These are phyloP conservation scores for Emmelina monodactyla DNA, from an alignment of 2,888 invertebrate species.

Conservation along the genomic window DNA sequence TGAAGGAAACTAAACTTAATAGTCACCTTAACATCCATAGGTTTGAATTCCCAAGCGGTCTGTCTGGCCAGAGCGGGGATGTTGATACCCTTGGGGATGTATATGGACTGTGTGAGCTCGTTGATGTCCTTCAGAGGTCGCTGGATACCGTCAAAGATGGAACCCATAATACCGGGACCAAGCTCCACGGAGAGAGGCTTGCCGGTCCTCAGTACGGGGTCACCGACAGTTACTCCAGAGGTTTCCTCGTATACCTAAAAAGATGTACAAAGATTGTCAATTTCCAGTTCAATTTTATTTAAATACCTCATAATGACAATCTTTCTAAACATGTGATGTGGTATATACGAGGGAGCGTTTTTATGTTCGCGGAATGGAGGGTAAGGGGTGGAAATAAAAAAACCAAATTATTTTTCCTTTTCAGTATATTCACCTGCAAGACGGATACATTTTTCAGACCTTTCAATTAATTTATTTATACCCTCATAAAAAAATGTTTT, in stretches of 20 bases:
- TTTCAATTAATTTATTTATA: no score
- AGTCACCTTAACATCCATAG: conserved; percentile 76
- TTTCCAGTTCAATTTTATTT: no score
- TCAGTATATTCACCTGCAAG: no score
- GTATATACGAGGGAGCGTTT: no score
- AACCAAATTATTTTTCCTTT: no score
- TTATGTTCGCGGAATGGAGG: no score
- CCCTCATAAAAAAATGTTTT: no score
- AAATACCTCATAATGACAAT: no score
- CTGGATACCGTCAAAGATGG: conserved; percentile 99
- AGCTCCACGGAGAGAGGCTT: conserved; percentile 99
- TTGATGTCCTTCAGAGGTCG: conserved; percentile 97
- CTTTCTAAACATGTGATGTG: no score
- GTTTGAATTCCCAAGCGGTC: conserved; percentile 91
- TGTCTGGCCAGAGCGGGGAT: conserved; percentile 87
- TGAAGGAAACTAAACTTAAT: neutral
- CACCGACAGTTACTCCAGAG: conserved; percentile 98
- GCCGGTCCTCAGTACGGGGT: conserved; percentile 97
- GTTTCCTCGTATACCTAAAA: conserved; percentile 88
- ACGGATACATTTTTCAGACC: no score
- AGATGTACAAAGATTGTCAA: no score
- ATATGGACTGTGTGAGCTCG: conserved; percentile 93
- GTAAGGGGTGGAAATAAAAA: no score
- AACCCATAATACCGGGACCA: conserved; percentile 98
- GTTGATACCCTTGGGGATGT: conserved; percentile 99